Evolutionary conservation across 2,888 invertebrate genomes (phyloP).

Genomic region (Drosophila ustulata): DNA sequence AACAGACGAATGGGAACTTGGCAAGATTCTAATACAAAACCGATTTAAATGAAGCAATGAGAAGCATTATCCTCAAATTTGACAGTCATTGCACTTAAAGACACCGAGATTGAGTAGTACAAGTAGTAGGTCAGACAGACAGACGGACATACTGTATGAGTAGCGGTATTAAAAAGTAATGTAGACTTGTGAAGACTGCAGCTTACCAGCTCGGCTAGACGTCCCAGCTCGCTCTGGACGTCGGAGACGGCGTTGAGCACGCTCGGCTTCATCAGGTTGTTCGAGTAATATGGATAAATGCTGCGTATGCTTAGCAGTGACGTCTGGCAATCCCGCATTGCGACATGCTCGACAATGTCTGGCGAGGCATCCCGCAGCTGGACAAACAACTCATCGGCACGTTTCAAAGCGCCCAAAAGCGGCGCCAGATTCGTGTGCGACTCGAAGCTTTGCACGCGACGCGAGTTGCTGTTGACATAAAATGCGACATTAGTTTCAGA

Average conservation of each 20-base stretch:
- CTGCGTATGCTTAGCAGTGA: conserved; percentile 74
- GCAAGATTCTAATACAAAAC: no score
- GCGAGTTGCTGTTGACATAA: conserved; percentile 70
- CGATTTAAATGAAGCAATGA: no score
- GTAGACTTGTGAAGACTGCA: neutral
- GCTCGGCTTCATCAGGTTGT: conserved; percentile 79
- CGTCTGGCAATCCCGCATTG: conserved; percentile 73
- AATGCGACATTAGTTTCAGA: no score
- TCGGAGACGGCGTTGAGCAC: conserved; percentile 82
- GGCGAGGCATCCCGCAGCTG: conserved; percentile 65
- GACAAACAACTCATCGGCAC: conserved; percentile 77
- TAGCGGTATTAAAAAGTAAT: neutral
- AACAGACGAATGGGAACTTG: no score
- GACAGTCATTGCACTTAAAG: neutral
- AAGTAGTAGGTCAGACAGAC: neutral
- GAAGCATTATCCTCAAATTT: neutral
- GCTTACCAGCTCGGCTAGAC: conserved; percentile 74
- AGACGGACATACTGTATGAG: neutral
- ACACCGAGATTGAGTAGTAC: no score
- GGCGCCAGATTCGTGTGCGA: conserved; percentile 82
- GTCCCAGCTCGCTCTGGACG: conserved; percentile 79
- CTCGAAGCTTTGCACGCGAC: conserved; percentile 83
- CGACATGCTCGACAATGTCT: conserved; percentile 72
- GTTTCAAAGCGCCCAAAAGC: conserved; percentile 77
- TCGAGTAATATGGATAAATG: conserved; percentile 80